phyloP scores from a whole-genome alignment of 2,888 invertebrate genomes.

The Rhopalosiphum nymphaeae region DNA sequence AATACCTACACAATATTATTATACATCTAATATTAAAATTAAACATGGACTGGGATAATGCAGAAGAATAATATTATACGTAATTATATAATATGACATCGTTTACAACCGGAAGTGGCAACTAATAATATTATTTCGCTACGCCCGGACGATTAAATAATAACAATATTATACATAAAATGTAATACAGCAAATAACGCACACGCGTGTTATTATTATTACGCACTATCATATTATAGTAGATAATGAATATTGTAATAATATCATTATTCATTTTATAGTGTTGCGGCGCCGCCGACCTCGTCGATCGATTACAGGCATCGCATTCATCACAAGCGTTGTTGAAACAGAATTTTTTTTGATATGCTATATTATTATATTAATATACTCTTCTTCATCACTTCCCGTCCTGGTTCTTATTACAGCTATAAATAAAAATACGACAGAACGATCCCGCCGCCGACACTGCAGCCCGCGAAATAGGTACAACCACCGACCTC shows the following conservation, averaged over 20 bases:
- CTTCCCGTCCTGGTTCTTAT: background rate
- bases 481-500: background rate
- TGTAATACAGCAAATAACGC: background rate
- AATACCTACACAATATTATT: background rate
- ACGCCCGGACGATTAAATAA: background rate
- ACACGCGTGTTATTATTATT: background rate
- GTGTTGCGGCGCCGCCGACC: background rate
- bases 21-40: background rate
- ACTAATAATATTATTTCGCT: background rate
- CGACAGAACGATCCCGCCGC: background rate
- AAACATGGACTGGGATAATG: background rate
- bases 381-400: background rate
- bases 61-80: background rate
- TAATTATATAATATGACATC: slow-evolving; percentile 14
- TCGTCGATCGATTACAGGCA: background rate
- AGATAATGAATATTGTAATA: slow-evolving; percentile 3
- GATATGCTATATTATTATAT: background rate
- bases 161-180: background rate
- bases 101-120: slow-evolving; percentile 15
- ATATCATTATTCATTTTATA: background rate
- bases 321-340: background rate
- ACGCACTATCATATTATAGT: background rate
- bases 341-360: background rate
- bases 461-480: background rate
- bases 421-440: background rate